A percentile compares a stretch with the other conserved stretches of the same genome.
Conservation (phyloP, 2,113 vertebrate species). For the Cariama cristata region DNA sequence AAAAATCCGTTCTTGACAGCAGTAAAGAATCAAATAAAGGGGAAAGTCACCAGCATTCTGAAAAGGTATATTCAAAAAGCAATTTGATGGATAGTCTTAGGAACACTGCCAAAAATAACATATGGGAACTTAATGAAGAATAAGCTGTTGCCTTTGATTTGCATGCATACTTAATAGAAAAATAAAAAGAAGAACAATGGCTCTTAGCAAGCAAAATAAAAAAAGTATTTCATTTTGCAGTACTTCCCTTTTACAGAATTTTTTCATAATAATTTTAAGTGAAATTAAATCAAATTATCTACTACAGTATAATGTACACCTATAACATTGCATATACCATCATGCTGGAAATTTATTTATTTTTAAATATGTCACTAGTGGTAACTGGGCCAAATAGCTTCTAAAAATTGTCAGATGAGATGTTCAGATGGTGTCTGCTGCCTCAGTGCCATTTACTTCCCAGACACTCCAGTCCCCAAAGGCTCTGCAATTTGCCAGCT, state of each 20-base stretch:
- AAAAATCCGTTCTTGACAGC: not conserved
- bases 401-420: not conserved
- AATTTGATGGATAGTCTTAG: not conserved
- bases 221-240: not conserved
- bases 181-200: not conserved
- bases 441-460: not conserved
- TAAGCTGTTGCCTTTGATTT: constrained; percentile 3
- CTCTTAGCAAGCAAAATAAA: not conserved
- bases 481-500: not conserved
- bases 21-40: not conserved
- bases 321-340: not conserved
- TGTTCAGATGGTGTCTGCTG: not conserved
- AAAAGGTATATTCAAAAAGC: not conserved
- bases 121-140: constrained; percentile 3
- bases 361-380: not conserved
- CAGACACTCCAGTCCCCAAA: not conserved
- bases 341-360: not conserved
- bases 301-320: not conserved
- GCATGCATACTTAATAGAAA: not conserved
- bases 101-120: constrained; percentile 5
- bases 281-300: not conserved
- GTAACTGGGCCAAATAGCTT: not conserved
- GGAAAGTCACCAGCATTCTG: not conserved
- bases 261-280: not conserved
- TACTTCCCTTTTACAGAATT: not conserved